Conservation (phyloP, 64 coral and sea anemone species). For the Hydrozoanthus tunicans region DNA sequence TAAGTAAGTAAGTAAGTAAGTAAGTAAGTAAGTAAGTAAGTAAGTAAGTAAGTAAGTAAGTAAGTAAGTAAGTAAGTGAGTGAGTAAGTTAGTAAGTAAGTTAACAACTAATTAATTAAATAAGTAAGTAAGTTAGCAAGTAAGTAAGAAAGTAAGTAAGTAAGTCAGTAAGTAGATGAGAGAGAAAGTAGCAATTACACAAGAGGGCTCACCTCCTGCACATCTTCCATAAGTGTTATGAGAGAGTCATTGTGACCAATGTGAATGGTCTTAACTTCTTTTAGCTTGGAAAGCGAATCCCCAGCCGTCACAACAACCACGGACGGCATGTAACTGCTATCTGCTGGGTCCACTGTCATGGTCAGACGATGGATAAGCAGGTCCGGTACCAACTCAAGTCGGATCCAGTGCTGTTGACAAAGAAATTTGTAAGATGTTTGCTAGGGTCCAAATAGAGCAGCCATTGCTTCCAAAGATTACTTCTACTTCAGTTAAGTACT, state of each 20-base stretch:
- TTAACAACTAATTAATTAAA: no score
- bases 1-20: no score
- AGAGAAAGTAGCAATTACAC: neutral
- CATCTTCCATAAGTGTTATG: conserved; percentile 84
- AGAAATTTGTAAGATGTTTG: neutral
- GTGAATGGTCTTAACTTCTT: conserved; percentile 91
- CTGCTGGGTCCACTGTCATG: conserved; percentile 93
- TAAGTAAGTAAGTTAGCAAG: no score
- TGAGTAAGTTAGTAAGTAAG: no score
- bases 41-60: no score
- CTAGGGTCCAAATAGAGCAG: neutral
- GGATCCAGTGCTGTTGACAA: conserved; percentile 86
- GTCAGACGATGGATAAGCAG: conserved; percentile 84
- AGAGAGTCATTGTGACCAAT: conserved; percentile 84
- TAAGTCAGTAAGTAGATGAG: neutral
- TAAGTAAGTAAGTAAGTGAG: no score
- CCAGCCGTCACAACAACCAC: conserved; percentile 85
- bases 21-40: no score
- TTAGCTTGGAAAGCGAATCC: conserved; percentile 66
- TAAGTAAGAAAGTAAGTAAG: no score
- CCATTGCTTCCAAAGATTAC: no score
- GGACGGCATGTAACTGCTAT: conserved; percentile 99
- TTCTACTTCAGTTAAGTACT: no score
- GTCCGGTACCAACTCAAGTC: conserved; percentile 86
- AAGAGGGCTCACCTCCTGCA: conserved; percentile 64